Base-by-base conservation (phyloP, 1,140 invertebrate genomes). In the Hesperophylax magnus region DNA sequence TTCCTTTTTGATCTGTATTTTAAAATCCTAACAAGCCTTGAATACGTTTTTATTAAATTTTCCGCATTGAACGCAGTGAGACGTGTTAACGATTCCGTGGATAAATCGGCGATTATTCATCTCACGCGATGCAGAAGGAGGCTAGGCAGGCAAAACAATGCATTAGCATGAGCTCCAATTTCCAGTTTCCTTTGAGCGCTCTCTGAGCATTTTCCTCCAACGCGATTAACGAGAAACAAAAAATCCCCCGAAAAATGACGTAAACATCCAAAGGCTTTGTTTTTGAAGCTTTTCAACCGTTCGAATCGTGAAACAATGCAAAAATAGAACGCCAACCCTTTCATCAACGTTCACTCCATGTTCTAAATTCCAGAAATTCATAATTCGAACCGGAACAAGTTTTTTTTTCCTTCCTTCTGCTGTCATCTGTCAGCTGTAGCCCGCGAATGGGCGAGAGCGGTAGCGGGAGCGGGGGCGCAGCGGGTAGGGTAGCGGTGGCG, bases 321-420 rank as follows among this genome's bases (percentile, higher is more conserved):
- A 60, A 81, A 79, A 78, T 74, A 79, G 69, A 82, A 82, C 77
- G 67, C 63, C 81, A 79, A 82, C 77, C 71, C 71, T 75, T 82
- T 82, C 77, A 54, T 56, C 54, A 63, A 65, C 31, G 24, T 31
- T 31, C 27, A 31, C 20, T 67, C 9, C 63, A 11, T 53, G 69
- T 52, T 58, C 61, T 9, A 71, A 78, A 77, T 67, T 79, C 58
- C 52, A 54, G 18, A 77, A 74, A 81, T 78, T 81, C 72, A 75
- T 78, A 83, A 83, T 83, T 80, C 76, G 52, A 77, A 60, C 63
- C 61, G 75, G 76, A 83, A 83, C 79, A 83, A 83, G 31, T 78
- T 31, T 81, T 76, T 81, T 83, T 80, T 80, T 83, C 79, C 79
- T 65, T 83, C 81, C 82, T 83, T 83, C 69, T 31, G 60, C 71